A percentile compares a stretch with the other conserved stretches of the same genome.
Conservation (phyloP, 2,888 invertebrate species). For the Phyllotreta striolata region DNA sequence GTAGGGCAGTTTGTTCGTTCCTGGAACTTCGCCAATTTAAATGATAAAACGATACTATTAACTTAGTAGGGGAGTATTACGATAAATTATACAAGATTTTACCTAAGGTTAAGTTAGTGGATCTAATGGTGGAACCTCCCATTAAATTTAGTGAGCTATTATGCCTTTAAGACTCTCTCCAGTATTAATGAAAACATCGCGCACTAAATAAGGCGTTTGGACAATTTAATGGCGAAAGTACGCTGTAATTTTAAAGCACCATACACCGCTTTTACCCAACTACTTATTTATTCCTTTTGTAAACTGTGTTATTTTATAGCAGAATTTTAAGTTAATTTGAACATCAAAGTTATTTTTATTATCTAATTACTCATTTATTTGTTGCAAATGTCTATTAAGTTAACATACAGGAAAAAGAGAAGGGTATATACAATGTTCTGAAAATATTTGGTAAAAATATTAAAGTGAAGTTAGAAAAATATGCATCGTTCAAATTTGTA, state of each 20-base stretch:
- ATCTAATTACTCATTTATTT: too few species aligned
- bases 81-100: conserved; percentile 60
- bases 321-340: too few species aligned
- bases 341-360: too few species aligned
- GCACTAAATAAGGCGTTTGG: conserved; percentile 42
- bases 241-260: conserved; percentile 26
- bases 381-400: too few species aligned
- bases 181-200: conserved; percentile 49
- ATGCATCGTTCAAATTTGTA: too few species aligned
- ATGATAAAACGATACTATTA: conserved; percentile 61
- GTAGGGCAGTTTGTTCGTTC: conserved; percentile 40
- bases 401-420: too few species aligned
- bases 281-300: conserved; percentile 3
- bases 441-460: too few species aligned
- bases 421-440: too few species aligned
- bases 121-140: conserved; percentile 47
- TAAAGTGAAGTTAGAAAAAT: too few species aligned
- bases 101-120: conserved; percentile 55
- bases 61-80: conserved; percentile 57
- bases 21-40: conserved; percentile 60
- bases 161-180: conserved; percentile 51
- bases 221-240: conserved; percentile 44
- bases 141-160: conserved; percentile 53
- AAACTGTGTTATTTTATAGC: neutral
- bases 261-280: conserved; percentile 23